A percentile compares a stretch with the other conserved stretches of the same genome.
Conservation (phyloP, 1,140 invertebrate genomes). For the Drosophila bipectinata region DNA sequence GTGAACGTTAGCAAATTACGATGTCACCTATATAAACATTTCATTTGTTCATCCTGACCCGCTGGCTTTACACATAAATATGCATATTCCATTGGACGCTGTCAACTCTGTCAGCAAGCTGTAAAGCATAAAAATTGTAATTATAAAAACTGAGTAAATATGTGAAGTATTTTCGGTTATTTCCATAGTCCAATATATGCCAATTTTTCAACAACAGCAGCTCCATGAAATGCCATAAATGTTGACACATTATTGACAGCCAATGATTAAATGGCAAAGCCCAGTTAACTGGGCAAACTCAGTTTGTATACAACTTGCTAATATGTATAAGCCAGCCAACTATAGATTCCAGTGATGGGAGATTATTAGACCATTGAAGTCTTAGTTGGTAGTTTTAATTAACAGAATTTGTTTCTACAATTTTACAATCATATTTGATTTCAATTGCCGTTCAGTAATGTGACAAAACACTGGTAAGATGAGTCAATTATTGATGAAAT, state of each 20-base stretch:
- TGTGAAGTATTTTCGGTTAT: constrained; percentile 12
- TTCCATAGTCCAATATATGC: constrained; percentile 18
- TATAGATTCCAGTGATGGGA: background rate
- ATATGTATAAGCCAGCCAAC: background rate
- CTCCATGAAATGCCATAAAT: constrained; percentile 45
- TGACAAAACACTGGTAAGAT: no score
- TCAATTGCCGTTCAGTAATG: background rate
- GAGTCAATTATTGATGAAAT: no score
- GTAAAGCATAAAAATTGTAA: constrained; percentile 63
- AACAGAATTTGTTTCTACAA: background rate
- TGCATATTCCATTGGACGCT: constrained; percentile 27
- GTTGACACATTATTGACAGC: constrained; percentile 27
- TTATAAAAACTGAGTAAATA: constrained; percentile 59
- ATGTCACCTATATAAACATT: constrained; percentile 31
- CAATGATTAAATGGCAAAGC: background rate
- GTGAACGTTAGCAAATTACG: constrained; percentile 49
- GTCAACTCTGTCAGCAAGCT: constrained; percentile 61
- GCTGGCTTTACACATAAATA: background rate
- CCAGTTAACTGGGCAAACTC: background rate
- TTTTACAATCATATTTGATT: background rate
- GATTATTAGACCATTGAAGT: background rate
- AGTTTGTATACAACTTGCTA: background rate
- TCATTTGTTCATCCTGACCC: constrained; percentile 25
- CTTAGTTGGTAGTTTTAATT: background rate
- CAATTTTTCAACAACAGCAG: constrained; percentile 56